A percentile compares a stretch with the other conserved stretches of the same genome.
Conservation (phyloP, 2,797 vertebrate genomes). For the Anisognathus igniventris region DNA sequence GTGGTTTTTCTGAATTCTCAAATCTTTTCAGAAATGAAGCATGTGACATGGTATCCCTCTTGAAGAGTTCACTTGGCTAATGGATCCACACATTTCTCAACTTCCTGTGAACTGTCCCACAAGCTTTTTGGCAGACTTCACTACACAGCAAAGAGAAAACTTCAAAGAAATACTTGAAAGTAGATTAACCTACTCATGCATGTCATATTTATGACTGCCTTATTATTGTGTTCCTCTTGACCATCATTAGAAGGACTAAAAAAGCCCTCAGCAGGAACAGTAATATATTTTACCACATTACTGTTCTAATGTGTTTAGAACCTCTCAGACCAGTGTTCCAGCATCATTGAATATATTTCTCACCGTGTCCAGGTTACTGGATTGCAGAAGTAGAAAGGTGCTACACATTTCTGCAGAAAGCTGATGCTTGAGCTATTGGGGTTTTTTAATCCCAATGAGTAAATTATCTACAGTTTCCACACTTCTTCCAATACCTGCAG, state of each 20-base stretch:
- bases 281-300: not conserved
- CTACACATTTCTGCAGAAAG: not conserved
- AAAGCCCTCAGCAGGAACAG: not conserved
- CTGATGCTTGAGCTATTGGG: not conserved
- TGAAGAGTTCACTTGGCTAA: conserved; percentile 59
- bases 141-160: not conserved
- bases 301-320: not conserved
- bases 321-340: not conserved
- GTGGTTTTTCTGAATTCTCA: not conserved
- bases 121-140: not conserved
- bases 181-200: not conserved
- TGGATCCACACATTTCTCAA: conserved; percentile 41
- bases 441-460: fast-evolving
- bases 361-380: not conserved
- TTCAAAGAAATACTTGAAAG: not conserved
- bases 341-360: not conserved
- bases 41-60: conserved; percentile 49
- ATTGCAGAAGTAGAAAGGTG: not conserved
- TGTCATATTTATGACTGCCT: not conserved
- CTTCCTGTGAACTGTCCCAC: not conserved
- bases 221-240: not conserved
- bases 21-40: conserved; percentile 48
- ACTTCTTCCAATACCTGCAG: not conserved
- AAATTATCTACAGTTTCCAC: not conserved
- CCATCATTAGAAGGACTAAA: not conserved